phyloP scores from a whole-genome alignment of 2,797 vertebrate species.

The Peromyscus nudipes region DNA sequence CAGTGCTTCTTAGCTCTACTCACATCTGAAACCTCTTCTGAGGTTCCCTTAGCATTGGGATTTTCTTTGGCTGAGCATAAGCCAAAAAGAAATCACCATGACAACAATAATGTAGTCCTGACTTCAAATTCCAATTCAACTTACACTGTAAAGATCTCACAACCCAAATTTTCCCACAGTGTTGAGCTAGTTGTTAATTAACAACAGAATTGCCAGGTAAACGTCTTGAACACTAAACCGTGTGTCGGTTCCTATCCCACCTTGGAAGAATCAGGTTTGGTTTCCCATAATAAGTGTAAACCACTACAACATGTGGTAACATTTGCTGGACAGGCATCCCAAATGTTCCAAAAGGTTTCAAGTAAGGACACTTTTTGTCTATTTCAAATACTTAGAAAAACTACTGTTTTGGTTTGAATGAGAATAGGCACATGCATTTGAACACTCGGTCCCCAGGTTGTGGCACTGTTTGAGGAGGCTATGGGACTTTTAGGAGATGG shows the following conservation, averaged over 20 bases:
- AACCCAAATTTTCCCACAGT: neutral
- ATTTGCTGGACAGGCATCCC: neutral
- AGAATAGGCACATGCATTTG: neutral
- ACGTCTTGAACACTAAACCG: neutral
- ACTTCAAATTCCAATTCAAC: neutral
- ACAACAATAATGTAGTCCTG: neutral
- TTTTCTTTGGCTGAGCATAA: neutral
- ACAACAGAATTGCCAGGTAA: neutral
- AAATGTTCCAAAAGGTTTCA: neutral
- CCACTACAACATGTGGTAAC: neutral
- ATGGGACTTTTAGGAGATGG: neutral
- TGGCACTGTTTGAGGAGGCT: neutral
- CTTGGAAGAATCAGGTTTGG: neutral
- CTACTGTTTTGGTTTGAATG: neutral
- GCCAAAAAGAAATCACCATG: neutral
- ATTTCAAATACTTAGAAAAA: neutral
- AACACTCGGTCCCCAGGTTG: neutral
- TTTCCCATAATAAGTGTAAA: neutral
- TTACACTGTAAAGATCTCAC: neutral
- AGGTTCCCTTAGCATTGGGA: neutral
- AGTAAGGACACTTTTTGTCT: neutral
- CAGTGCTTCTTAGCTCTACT: neutral
- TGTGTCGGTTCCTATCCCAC: rapidly evolving
- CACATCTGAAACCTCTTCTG: neutral
- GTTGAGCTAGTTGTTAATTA: neutral